Conservation (phyloP, 1,140 invertebrate genomes). For the Aphelinus certus region DNA sequence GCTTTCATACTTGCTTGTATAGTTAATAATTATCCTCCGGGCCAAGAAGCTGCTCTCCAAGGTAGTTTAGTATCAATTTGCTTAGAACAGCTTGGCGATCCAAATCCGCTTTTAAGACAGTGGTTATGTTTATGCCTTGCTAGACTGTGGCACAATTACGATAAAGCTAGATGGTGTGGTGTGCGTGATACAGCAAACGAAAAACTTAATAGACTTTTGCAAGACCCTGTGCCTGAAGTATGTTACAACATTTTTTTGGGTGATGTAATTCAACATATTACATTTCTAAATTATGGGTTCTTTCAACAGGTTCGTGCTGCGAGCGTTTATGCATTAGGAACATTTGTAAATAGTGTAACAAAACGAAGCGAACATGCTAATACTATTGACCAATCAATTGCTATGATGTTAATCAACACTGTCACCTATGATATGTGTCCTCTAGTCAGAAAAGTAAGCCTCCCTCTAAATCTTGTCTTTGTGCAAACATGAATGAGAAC, state of each 20-base stretch:
- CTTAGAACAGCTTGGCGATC: constrained; percentile 80
- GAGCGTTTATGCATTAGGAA: constrained; percentile 91
- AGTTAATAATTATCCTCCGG: constrained; percentile 86
- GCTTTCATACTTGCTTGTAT: constrained; percentile 93
- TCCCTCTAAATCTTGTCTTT: neutral
- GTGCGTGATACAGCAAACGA: constrained; percentile 96
- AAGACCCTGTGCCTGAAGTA: constrained; percentile 87
- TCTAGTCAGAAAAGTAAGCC: constrained; percentile 83
- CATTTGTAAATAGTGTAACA: constrained; percentile 85
- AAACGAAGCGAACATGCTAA: constrained; percentile 92
- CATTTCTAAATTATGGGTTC: constrained; percentile 1
- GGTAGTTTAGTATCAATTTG: constrained; percentile 90
- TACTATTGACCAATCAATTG: constrained; percentile 91
- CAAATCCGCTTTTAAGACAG: constrained; percentile 78
- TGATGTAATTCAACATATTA: neutral
- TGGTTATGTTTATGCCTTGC: constrained; percentile 95
- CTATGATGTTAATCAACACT: constrained; percentile 82
- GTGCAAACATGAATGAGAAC: constrained; percentile 8
- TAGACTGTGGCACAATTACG: constrained; percentile 93
- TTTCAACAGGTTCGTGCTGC: constrained; percentile 81
- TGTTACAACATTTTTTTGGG: constrained; percentile 28
- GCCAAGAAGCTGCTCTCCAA: constrained; percentile 88
- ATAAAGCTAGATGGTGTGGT: constrained; percentile 93
- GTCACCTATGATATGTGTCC: constrained; percentile 86
- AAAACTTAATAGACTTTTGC: constrained; percentile 84